phyloP scores from a whole-genome alignment of 2,797 vertebrate genomes.

The Anguilla anguilla region DNA sequence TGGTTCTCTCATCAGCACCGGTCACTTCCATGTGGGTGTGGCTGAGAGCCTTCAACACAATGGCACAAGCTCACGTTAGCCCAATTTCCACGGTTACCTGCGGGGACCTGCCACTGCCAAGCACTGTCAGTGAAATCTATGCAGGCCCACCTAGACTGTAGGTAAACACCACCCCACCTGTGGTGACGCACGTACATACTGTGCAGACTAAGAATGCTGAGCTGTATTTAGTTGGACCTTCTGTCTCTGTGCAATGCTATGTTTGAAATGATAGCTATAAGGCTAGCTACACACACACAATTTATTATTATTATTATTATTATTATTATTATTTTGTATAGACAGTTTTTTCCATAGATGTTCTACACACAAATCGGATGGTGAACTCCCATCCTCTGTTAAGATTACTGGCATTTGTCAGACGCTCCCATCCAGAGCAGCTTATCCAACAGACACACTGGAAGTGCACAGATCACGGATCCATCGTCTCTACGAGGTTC shows the following conservation, averaged over 20 bases:
- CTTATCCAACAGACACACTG: neutral
- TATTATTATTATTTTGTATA: neutral
- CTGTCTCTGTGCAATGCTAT: neutral
- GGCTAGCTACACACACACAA: neutral
- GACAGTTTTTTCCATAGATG: neutral
- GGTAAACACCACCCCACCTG: neutral
- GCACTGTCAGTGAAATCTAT: neutral
- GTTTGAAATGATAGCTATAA: neutral
- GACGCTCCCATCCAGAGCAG: neutral
- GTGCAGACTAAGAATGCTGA: neutral
- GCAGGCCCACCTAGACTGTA: neutral
- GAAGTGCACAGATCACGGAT: neutral
- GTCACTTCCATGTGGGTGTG: constrained; percentile 86
- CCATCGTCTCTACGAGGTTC: neutral
- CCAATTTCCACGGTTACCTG: neutral
- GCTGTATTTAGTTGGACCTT: neutral
- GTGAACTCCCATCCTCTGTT: neutral
- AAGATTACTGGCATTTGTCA: neutral
- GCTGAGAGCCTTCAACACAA: constrained; percentile 82
- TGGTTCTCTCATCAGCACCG: constrained; percentile 82
- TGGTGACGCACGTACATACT: neutral
- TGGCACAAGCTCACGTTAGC: neutral
- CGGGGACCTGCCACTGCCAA: neutral
- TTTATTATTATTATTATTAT: too few species aligned
- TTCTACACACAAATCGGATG: neutral